Percentiles rank a stretch among this genome's conserved stretches.
These are phyloP conservation scores for Nothobranchius kuhntae DNA, from an alignment of 2,113 vertebrate genomes.

Conservation along the genomic window DNA sequence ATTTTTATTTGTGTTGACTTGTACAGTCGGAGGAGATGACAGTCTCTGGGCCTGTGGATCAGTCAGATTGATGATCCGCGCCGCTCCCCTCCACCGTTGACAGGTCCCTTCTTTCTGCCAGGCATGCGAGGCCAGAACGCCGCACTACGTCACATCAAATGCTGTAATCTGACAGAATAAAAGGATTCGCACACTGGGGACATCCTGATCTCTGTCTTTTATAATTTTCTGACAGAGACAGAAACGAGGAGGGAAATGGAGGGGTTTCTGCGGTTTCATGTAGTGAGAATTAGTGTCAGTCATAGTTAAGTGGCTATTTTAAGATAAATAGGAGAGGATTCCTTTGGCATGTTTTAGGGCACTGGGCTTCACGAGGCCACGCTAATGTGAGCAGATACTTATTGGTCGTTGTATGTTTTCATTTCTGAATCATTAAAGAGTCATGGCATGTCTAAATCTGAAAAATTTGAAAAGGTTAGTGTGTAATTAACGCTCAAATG, in stretches of 20 bases:
- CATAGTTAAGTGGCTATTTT: conserved; percentile 90
- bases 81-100: conserved; percentile 89
- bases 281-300: conserved; percentile 98
- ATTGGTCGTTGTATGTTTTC: conserved; percentile 73
- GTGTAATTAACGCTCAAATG: conserved; percentile 75
- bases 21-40: conserved; percentile 95
- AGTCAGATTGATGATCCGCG: conserved; percentile 94
- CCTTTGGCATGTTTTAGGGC: conserved; percentile 69
- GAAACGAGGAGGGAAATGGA: conserved; percentile 82
- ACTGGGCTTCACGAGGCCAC: conserved; percentile 66
- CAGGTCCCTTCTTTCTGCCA: conserved; percentile 90
- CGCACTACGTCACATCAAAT: conserved; percentile 93
- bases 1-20: conserved; percentile 99
- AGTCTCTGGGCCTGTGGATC: conserved; percentile 88
- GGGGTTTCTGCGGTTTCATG: conserved; percentile 90
- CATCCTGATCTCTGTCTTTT: conserved; percentile 98
- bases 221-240: conserved; percentile 89
- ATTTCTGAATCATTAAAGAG: conserved; percentile 70
- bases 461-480: conserved; percentile 78
- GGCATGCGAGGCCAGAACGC: conserved; percentile 87
- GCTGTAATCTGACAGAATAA: conserved; percentile 97
- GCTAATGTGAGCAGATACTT: conserved; percentile 75
- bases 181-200: conserved; percentile 87
- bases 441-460: conserved; percentile 70
- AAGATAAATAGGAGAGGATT: conserved; percentile 84